These are phyloP conservation scores for Pollenia griseotomentosa DNA, from an alignment of 2,888 invertebrate genomes.

Conservation along the genomic window DNA sequence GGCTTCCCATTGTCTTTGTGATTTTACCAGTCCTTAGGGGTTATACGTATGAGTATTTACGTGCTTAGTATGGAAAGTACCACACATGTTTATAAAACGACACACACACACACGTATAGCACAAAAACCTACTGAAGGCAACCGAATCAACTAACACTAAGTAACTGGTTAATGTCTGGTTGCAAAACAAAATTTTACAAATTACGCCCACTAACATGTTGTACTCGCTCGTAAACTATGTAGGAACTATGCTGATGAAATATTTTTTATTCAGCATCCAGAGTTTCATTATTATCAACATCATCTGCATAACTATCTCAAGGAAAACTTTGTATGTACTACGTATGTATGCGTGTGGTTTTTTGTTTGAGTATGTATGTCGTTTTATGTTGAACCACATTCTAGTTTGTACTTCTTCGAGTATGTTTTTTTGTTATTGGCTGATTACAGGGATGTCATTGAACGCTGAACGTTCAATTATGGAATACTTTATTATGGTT, in stretches of 20 bases:
- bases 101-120: not conserved
- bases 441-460: slow-evolving; percentile 46
- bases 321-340: slow-evolving; percentile 26
- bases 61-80: not conserved
- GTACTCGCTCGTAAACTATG: slow-evolving; percentile 15
- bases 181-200: not conserved
- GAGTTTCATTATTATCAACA: slow-evolving; percentile 57
- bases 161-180: not conserved
- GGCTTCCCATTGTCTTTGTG: not conserved
- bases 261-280: slow-evolving; percentile 30
- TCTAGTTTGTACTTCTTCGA: not conserved
- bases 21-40: not conserved
- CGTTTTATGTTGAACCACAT: too few relatives aligned
- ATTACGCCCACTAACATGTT: not conserved
- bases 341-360: not conserved
- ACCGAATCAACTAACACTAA: not conserved
- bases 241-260: slow-evolving; percentile 46
- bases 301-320: slow-evolving; percentile 16
- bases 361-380: too few relatives aligned
- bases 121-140: not conserved
- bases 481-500: slow-evolving; percentile 67
- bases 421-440: slow-evolving; percentile 9
- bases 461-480: slow-evolving; percentile 72
- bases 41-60: not conserved
- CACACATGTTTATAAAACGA: not conserved